Conservation (phyloP, 37 sponge, comb jelly and placozoan genomes). For the Cladorhizidae sp. region DNA sequence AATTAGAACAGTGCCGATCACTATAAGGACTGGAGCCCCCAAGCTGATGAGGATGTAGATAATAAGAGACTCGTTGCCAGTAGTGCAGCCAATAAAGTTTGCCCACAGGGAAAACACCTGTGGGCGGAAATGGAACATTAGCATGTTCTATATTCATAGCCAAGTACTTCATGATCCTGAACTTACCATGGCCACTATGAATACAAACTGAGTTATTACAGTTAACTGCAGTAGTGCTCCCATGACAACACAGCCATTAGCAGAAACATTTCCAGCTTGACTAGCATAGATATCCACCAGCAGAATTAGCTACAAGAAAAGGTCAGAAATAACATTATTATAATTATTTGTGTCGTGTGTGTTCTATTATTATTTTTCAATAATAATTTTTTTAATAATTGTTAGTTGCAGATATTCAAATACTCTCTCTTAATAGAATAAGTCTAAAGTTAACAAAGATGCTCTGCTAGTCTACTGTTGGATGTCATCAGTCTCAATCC, state of each 20-base stretch:
- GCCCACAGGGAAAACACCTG: conserved; percentile 73
- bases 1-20: conserved; percentile 52
- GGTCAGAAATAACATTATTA: background rate
- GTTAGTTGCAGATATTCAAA: no score
- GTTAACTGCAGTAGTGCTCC: conserved; percentile 64
- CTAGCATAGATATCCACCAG: conserved; percentile 62
- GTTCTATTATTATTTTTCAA: no score
- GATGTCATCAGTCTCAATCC: no score
- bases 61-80: conserved; percentile 62
- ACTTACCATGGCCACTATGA: conserved; percentile 58
- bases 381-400: no score
- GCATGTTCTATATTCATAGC: background rate
- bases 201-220: conserved; percentile 58
- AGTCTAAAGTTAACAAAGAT: no score
- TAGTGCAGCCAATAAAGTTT: conserved; percentile 64
- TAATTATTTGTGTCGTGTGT: no score
- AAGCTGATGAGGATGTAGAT: conserved; percentile 55
- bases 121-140: background rate
- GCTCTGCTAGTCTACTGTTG: no score
- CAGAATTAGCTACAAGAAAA: conserved; percentile 38
- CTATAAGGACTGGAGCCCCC: conserved; percentile 45
- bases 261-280: conserved; percentile 12
- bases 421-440: no score
- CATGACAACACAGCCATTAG: conserved; percentile 57
- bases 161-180: background rate